These are phyloP conservation scores for Drosophila robusta DNA, from an alignment of 2,888 invertebrate genomes.

Conservation along the genomic window DNA sequence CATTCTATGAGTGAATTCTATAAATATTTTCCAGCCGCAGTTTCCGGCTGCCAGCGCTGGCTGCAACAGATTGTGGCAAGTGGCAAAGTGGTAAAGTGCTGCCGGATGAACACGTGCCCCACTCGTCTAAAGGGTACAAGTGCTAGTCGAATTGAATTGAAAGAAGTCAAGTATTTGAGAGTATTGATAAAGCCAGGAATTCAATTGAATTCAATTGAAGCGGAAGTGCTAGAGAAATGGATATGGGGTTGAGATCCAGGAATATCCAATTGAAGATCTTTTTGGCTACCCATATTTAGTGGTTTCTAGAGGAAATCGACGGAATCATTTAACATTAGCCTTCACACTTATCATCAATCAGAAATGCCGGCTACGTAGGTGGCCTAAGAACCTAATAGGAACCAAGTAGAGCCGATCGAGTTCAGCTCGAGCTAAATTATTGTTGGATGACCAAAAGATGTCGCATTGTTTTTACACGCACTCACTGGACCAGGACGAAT, in stretches of 20 bases:
- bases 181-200: slow-evolving; percentile 48
- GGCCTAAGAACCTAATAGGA: slow-evolving; percentile 16
- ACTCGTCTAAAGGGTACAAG: slow-evolving; percentile 9
- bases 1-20: slow-evolving; percentile 19
- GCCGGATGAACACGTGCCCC: slow-evolving; percentile 61
- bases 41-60: slow-evolving; percentile 27
- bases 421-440: slow-evolving; percentile 19
- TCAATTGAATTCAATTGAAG: slow-evolving; percentile 14
- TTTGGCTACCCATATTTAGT: slow-evolving; percentile 3
- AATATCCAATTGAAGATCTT: slow-evolving; percentile 23
- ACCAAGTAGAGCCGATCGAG: not conserved
- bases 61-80: slow-evolving; percentile 39
- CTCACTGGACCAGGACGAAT: slow-evolving; percentile 38
- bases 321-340: slow-evolving; percentile 26
- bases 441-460: slow-evolving; percentile 28
- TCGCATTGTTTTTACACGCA: slow-evolving; percentile 41
- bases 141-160: slow-evolving; percentile 6
- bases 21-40: slow-evolving; percentile 9
- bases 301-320: not conserved
- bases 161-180: slow-evolving; percentile 46
- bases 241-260: slow-evolving; percentile 20
- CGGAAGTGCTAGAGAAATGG: slow-evolving; percentile 50
- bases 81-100: slow-evolving; percentile 34
- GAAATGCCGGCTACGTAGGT: slow-evolving; percentile 38
- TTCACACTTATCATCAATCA: slow-evolving; percentile 54